These are phyloP conservation scores for Leptothorax acervorum DNA, from an alignment of 2,888 invertebrate genomes.

Conservation along the genomic window DNA sequence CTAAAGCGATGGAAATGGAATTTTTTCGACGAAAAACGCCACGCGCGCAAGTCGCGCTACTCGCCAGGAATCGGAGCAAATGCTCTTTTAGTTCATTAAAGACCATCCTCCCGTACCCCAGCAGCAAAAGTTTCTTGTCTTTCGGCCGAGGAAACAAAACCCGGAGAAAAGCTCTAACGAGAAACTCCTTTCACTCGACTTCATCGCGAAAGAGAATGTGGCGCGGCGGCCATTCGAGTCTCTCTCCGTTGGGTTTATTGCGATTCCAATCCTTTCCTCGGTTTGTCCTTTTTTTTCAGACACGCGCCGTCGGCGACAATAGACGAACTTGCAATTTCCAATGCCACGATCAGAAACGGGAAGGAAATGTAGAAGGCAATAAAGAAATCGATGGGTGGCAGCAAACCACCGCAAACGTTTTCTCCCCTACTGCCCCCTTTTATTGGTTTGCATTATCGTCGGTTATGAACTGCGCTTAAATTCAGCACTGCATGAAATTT, in stretches of 20 bases:
- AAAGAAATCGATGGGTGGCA: slow-evolving; percentile 51
- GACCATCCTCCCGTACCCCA: slow-evolving; percentile 3
- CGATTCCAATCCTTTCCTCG: slow-evolving; percentile 41
- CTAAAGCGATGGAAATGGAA: slow-evolving; percentile 24
- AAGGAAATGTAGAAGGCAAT: slow-evolving; percentile 52
- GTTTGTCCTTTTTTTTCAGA: slow-evolving; percentile 17
- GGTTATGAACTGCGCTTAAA: slow-evolving; percentile 33
- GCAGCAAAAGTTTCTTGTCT: slow-evolving; percentile 42
- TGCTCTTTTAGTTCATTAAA: slow-evolving; percentile 62
- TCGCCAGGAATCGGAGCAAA: slow-evolving; percentile 30
- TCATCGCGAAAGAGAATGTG: slow-evolving; percentile 46
- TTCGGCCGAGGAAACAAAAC: slow-evolving; percentile 45
- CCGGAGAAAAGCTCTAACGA: slow-evolving; percentile 61
- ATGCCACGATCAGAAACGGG: slow-evolving; percentile 51
- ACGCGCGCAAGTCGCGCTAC: slow-evolving; percentile 4
- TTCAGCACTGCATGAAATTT: slow-evolving; percentile 26
- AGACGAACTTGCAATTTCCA: slow-evolving; percentile 57
- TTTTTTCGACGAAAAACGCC: background rate
- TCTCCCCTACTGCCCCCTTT: background rate
- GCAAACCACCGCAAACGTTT: slow-evolving; percentile 19
- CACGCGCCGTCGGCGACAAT: slow-evolving; percentile 53
- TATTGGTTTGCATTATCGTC: slow-evolving; percentile 41
- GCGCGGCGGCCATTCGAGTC: slow-evolving; percentile 35
- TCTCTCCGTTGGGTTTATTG: slow-evolving; percentile 51
- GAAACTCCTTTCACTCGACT: slow-evolving; percentile 48